Percentiles rank a stretch among this genome's conserved stretches.
These are phyloP conservation scores for Stegodyphus mimosarum DNA, from an alignment of 1,140 invertebrate species.

Conservation along the genomic window DNA sequence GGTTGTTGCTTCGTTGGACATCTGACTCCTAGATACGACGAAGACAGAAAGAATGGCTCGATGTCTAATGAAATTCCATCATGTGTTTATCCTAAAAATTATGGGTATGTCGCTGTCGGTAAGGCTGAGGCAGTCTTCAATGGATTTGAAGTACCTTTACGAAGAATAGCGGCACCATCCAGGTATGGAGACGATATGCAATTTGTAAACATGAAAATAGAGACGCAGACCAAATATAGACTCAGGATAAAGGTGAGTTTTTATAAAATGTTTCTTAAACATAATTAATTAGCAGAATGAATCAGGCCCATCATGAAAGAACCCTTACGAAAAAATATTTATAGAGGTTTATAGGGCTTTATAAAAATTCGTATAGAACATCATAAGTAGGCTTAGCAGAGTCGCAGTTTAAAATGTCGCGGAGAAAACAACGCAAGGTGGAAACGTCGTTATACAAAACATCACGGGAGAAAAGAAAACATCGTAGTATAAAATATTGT, in stretches of 20 bases:
- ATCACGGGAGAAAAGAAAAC: too few relatives aligned
- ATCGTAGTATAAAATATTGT: too few relatives aligned
- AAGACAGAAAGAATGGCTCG: background rate
- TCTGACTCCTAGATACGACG: background rate
- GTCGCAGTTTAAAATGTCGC: too few relatives aligned
- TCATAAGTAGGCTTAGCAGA: too few relatives aligned
- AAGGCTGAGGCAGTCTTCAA: slow-evolving; percentile 16
- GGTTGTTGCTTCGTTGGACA: slow-evolving; percentile 77
- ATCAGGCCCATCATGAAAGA: too few relatives aligned
- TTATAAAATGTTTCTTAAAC: background rate
- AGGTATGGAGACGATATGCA: slow-evolving; percentile 62
- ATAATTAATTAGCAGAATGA: too few relatives aligned
- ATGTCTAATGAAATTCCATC: background rate
- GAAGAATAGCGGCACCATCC: slow-evolving; percentile 36
- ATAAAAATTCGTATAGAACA: too few relatives aligned
- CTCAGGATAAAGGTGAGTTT: slow-evolving; percentile 62
- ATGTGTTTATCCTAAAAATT: slow-evolving; percentile 61
- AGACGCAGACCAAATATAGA: slow-evolving; percentile 62
- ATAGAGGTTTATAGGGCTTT: too few relatives aligned
- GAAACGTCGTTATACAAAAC: too few relatives aligned
- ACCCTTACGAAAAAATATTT: too few relatives aligned
- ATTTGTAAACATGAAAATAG: slow-evolving; percentile 49
- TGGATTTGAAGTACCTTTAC: slow-evolving; percentile 54
- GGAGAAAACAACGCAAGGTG: too few relatives aligned
- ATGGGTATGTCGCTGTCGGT: slow-evolving; percentile 47